A percentile compares a stretch with the other conserved stretches of the same genome.
phyloP scores from a whole-genome alignment of 64 coral and sea anemone genomes.

The Actinia tenebrosa region DNA sequence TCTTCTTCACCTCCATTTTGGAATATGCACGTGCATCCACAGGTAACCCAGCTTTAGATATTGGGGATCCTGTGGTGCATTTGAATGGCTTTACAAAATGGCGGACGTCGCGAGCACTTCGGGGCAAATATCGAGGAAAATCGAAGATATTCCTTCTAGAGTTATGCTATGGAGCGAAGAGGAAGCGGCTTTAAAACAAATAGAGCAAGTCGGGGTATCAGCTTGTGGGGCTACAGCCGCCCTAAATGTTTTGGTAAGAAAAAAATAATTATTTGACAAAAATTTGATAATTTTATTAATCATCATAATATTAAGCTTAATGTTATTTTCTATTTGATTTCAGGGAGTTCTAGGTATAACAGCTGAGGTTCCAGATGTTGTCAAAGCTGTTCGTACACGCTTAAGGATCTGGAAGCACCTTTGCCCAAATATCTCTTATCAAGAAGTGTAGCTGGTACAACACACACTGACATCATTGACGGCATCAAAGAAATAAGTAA shows the following conservation, averaged over 20 bases:
- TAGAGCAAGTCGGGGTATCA: constrained; percentile 61
- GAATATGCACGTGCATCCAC: background rate
- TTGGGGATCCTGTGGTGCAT: background rate
- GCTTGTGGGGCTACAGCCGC: constrained; percentile 80
- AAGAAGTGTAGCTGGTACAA: constrained; percentile 70
- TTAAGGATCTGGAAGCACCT: constrained; percentile 59
- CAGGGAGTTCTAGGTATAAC: constrained; percentile 51
- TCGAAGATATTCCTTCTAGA: constrained; percentile 30
- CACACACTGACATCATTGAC: constrained; percentile 52
- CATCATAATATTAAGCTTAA: background rate
- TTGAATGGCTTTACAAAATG: constrained; percentile 25
- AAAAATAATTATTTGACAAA: background rate
- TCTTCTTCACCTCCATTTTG: background rate
- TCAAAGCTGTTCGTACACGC: constrained; percentile 52
- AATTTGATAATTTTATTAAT: background rate
- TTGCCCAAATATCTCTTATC: constrained; percentile 57
- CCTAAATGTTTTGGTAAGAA: constrained; percentile 71
- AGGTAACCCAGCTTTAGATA: background rate
- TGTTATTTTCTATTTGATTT: background rate
- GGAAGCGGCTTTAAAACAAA: constrained; percentile 53
- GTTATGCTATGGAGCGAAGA: constrained; percentile 62
- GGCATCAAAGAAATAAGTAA: constrained; percentile 53
- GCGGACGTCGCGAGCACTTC: background rate
- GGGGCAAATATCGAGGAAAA: background rate
- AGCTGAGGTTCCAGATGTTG: constrained; percentile 27